Percentiles rank a stretch among this genome's conserved stretches.
These are phyloP conservation scores for Lepus townsendii DNA, from an alignment of 2,797 vertebrate species.

Conservation along the genomic window DNA sequence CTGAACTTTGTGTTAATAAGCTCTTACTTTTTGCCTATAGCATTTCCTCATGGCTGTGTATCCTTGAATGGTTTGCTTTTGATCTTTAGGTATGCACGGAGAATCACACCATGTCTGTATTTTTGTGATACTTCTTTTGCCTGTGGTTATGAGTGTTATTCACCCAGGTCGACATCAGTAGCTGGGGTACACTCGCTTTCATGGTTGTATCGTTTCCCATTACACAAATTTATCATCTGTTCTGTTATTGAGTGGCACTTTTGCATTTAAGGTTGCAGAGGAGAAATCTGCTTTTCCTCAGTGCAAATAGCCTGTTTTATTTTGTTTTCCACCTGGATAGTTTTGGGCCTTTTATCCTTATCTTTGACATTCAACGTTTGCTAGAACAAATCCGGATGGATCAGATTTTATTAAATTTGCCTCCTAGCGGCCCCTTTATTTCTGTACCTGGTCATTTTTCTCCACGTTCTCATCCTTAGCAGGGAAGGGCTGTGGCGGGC, in stretches of 20 bases:
- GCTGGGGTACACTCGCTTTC: neutral
- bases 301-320: neutral
- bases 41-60: neutral
- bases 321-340: conserved; percentile 32
- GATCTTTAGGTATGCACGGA: neutral
- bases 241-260: neutral
- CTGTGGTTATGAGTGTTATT: neutral
- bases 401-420: neutral
- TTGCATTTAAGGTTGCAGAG: conserved; percentile 5
- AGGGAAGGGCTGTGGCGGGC: neutral
- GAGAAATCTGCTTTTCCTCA: conserved; percentile 3
- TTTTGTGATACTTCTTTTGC: neutral
- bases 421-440: neutral
- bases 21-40: neutral
- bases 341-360: neutral
- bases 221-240: neutral
- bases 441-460: neutral
- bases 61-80: neutral
- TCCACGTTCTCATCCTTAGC: neutral
- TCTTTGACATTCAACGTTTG: conserved; percentile 21
- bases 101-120: neutral
- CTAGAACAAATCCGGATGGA: conserved; percentile 5
- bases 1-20: neutral
- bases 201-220: neutral
- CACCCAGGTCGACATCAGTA: no score